Base-by-base conservation (phyloP, 2,797 vertebrate genomes). In the Glossophaga mutica region DNA sequence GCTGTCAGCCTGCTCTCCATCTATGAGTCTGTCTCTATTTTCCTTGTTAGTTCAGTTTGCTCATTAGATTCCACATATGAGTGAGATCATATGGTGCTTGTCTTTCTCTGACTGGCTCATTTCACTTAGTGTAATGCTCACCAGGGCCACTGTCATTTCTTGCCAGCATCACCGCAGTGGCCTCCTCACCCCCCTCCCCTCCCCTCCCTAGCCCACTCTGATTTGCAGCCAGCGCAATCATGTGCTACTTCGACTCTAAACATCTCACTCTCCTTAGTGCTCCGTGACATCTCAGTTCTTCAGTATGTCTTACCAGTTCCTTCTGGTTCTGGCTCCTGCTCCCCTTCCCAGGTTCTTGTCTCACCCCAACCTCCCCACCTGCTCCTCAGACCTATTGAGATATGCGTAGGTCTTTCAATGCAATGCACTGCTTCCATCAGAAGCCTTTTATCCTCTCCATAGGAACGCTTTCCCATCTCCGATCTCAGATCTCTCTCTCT, bases 131-230 rank as follows among this genome's bases (percentile, higher is more conserved):
- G 0, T 32, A 7, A n/a, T 65, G 62, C 32, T 65, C 32, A 15
- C 62, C 62, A n/a, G 62, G 62, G 14, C 62, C 62, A 16, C 62
- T 10, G 0, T 42, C 15, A 0, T 77, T 34, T 78, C 46, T 57
- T 71, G 39, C 12, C 71, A 16, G 0, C 7, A 8, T 70, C 4
- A 44, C 22, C 59, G 12, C 46, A 44, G 10, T 15, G 39, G 34
- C 16, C 29, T 71, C 12, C 62, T 78, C 2, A 5, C 24, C 24
- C 11, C 34, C 10, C 0, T 0, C 9, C 6, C 5, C 19, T 10
- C 57, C 16, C 3, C 19, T 21, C 12, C 29, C 37, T 22, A 68
- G 42, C 15, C 37, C 22, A 14, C 22, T 55, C 34, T 76, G 0
- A 3, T 81, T 67, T 26, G 9, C 3, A 32, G 12, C 50, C 44